A percentile compares a stretch with the other conserved stretches of the same genome.
These are phyloP conservation scores for Chiloscyllium punctatum DNA, from an alignment of 2,797 vertebrate genomes.

Conservation along the genomic window DNA sequence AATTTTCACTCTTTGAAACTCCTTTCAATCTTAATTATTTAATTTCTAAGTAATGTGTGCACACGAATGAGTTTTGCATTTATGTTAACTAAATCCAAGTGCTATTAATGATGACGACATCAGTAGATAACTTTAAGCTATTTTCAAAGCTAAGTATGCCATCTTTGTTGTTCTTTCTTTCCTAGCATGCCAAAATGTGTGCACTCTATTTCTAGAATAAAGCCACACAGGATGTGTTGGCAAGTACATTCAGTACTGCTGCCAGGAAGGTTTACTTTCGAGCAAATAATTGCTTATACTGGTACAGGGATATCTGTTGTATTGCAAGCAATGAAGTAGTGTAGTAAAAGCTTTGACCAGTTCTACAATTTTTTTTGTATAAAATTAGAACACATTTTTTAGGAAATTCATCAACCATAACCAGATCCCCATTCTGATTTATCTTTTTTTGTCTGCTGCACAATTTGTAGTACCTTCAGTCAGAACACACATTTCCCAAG, in stretches of 20 bases:
- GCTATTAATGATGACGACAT: neutral
- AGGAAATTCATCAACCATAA: neutral
- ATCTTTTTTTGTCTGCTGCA: neutral
- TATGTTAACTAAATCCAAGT: neutral
- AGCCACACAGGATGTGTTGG: slow-evolving; percentile 28
- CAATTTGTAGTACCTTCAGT: neutral
- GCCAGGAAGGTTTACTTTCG: slow-evolving; percentile 6
- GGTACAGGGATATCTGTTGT: neutral
- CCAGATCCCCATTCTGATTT: neutral
- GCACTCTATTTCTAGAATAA: slow-evolving; percentile 1
- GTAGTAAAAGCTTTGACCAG: slow-evolving; percentile 2
- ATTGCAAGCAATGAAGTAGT: neutral
- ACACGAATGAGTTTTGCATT: neutral
- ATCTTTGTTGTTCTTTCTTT: neutral
- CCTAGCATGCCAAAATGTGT: neutral
- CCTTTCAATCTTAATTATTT: neutral
- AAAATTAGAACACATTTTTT: neutral
- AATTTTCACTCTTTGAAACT: neutral
- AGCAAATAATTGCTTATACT: neutral
- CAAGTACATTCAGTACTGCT: neutral
- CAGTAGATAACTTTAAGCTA: neutral
- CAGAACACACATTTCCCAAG: neutral
- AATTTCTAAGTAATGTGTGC: neutral
- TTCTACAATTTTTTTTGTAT: neutral
- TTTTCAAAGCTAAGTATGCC: neutral